These are phyloP conservation scores for Drosophila siamana DNA, from an alignment of 2,888 invertebrate species.

Conservation along the genomic window DNA sequence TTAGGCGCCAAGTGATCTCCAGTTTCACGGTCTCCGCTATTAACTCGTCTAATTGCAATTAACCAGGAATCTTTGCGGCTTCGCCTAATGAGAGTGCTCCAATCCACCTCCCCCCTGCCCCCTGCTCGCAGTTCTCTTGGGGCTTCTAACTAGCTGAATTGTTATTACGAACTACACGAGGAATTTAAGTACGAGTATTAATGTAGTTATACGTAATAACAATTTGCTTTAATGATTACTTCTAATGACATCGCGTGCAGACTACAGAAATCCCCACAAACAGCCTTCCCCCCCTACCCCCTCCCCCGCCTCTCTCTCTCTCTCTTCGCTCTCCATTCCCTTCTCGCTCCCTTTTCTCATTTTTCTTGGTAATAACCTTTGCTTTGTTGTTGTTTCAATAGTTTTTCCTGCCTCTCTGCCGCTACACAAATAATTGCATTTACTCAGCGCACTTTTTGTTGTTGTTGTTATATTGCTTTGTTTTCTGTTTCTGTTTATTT, in stretches of 20 bases:
- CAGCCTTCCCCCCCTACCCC: not conserved
- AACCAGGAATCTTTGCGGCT: not conserved
- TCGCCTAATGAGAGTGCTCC: not conserved
- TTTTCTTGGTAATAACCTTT: slow-evolving; percentile 20
- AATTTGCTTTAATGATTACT: slow-evolving; percentile 58
- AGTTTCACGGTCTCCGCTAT: not conserved
- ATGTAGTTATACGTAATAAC: slow-evolving; percentile 28
- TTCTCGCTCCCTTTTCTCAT: not conserved
- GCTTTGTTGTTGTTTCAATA: slow-evolving; percentile 12
- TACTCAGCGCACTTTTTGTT: slow-evolving; percentile 20
- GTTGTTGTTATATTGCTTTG: not conserved
- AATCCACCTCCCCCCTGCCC: no score
- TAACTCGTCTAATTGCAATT: not conserved
- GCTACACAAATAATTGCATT: slow-evolving; percentile 32
- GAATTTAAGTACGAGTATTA: slow-evolving; percentile 11
- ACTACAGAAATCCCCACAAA: not conserved
- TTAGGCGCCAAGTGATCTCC: not conserved
- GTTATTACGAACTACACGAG: not conserved
- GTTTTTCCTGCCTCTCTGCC: slow-evolving; percentile 4
- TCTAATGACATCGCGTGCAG: slow-evolving; percentile 67
- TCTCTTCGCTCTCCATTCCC: not conserved
- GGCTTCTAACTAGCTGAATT: not conserved
- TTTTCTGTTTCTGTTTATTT: slow-evolving; percentile 12
- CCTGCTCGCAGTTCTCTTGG: no score
- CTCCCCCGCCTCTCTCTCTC: not conserved